Evolutionary conservation across 2,888 invertebrate genomes (phyloP).

Genomic region (Cheilosia vernalis): DNA sequence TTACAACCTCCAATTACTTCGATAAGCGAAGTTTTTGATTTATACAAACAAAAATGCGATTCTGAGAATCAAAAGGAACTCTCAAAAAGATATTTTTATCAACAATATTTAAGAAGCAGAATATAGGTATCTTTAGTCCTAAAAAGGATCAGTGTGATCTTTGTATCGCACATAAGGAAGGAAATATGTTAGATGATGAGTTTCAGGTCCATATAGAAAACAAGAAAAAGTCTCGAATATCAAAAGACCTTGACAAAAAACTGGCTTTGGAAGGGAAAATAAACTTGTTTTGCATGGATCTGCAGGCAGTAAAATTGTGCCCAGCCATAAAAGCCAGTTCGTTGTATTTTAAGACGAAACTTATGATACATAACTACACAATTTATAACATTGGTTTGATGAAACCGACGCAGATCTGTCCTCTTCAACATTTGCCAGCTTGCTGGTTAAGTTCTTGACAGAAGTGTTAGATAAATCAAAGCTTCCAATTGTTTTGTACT

Average conservation of each 20-base stretch:
- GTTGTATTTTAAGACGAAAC: conserved; percentile 1
- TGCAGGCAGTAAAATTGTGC: conserved; percentile 3
- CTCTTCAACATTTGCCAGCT: too few species aligned
- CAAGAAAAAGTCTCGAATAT: neutral
- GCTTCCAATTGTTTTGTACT: too few species aligned
- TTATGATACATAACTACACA: conserved; percentile 2
- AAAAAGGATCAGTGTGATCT: neutral
- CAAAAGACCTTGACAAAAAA: conserved; percentile 5
- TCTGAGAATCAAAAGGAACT: neutral
- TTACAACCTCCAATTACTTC: neutral
- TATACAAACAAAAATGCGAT: neutral
- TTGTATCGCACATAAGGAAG: neutral
- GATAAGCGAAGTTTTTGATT: neutral
- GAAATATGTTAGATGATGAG: neutral
- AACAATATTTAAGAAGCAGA: neutral
- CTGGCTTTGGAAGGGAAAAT: neutral
- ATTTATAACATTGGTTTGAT: neutral
- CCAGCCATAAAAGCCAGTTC: conserved; percentile 1
- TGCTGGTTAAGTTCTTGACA: too few species aligned
- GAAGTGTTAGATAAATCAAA: too few species aligned
- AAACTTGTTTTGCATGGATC: neutral
- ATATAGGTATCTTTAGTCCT: neutral
- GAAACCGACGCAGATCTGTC: too few species aligned
- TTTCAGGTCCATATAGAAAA: neutral
- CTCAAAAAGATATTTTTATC: neutral